These are phyloP conservation scores for Austrolebias charrua DNA, from an alignment of 2,797 vertebrate species.

Conservation along the genomic window DNA sequence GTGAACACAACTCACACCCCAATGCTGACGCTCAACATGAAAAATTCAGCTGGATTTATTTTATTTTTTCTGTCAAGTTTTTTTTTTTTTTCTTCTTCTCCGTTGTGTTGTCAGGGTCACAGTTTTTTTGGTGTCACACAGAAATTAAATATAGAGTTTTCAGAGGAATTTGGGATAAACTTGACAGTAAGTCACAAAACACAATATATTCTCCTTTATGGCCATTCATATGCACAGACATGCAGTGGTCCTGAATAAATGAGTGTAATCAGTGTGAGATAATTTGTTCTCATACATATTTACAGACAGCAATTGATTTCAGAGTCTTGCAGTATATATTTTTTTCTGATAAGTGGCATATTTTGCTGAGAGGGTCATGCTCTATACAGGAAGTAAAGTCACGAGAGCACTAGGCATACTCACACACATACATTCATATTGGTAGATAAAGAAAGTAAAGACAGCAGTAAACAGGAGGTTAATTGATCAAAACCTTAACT, in stretches of 20 bases:
- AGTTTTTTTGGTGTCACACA: not conserved
- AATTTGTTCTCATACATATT: constrained; percentile 11
- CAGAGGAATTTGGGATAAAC: constrained; percentile 9
- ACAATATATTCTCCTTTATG: not conserved
- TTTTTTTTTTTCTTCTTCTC: not conserved
- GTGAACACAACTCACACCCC: constrained; percentile 5
- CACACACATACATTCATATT: constrained; percentile 13
- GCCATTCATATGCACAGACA: not conserved
- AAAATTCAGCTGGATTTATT: constrained; percentile 3
- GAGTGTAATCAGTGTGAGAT: too few relatives aligned
- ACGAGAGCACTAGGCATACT: constrained; percentile 35
- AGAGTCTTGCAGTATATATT: constrained; percentile 33
- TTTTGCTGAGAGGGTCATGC: constrained; percentile 45
- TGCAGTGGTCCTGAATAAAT: too few relatives aligned
- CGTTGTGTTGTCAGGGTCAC: not conserved
- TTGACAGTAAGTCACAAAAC: not conserved
- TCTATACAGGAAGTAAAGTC: constrained; percentile 54
- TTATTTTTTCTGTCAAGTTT: constrained; percentile 14
- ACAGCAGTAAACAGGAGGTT: constrained; percentile 42
- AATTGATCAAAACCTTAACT: constrained; percentile 55
- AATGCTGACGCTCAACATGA: not conserved
- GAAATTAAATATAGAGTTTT: too few relatives aligned
- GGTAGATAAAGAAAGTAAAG: constrained; percentile 23
- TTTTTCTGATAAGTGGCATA: constrained; percentile 36
- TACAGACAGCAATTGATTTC: constrained; percentile 38